Evolutionary conservation across 2,797 vertebrate species (phyloP), one percentile per base, ranked within the genome.

Genomic region (Bradypus variegatus): DNA sequence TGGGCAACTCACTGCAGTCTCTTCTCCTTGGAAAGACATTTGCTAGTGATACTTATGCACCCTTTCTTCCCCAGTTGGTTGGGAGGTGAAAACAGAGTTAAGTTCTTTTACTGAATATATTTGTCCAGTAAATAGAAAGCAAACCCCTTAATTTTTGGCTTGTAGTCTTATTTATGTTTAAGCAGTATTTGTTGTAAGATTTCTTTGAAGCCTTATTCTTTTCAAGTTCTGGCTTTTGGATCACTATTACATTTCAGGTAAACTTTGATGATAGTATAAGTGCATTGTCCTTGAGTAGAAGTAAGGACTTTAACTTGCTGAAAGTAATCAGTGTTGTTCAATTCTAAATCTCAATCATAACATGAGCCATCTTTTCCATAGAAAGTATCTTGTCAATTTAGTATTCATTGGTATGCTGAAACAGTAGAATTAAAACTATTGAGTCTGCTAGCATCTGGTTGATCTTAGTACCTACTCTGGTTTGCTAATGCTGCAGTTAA

Each of bases 301-400:
- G 55, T 64, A 93, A 53, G 55, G 45, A 91, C 27, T 84, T 93
- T 15, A 89, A 0, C 11, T 91, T 92, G 36, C 6, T 94, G 69
- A 90, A 79, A 82, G 23, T 36, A 72, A 7, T 80, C 64, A 65
- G 0, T 91, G 55, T 80, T 87, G 45, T 72, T 88, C 53, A 89
- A 2, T 91, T 88, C 84, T 89, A 69, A 89, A 70, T 90, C 21
- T 88, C 18, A 85, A 0, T 79, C 2, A 19, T 93, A 88, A 60
- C 1, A 64, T 70, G 53, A 94, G 38, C 48, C 6, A 8, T 60
- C 29, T 79, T 87, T 62, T 78, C 48, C 84, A n/a, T 70, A 75
- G 67, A 89, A 69, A 89, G 14, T 89, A 33, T 79, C 67, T 83
- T 76, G 58, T 91, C 58, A 85, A 38, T 93, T 94, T 93, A 91